Evolutionary conservation across 2,113 vertebrate species (phyloP).

Genomic region (Zeus faber): DNA sequence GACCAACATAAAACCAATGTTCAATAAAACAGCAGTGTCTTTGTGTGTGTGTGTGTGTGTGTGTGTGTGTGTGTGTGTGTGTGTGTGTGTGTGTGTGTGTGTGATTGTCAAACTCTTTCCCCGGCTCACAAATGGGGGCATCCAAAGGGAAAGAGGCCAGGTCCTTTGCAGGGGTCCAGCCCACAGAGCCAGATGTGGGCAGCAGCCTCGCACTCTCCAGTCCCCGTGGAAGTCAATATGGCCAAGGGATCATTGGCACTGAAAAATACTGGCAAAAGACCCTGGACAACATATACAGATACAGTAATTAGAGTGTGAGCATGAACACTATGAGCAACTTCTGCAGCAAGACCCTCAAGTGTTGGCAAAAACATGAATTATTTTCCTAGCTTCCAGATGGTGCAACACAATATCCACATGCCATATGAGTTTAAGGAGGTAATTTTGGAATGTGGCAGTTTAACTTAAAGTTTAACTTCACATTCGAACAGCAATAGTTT

Average conservation of each 20-base stretch:
- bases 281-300: conserved; percentile 14
- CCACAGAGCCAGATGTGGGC: conserved; percentile 14
- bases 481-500: no score
- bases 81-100: conserved; percentile 3
- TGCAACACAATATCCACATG: background rate
- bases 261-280: conserved; percentile 23
- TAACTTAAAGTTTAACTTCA: background rate
- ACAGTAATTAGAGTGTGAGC: conserved; percentile 2
- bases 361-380: background rate
- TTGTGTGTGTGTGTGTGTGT: conserved; percentile 1
- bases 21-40: background rate
- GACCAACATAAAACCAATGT: background rate
- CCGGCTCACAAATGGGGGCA: background rate
- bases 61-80: conserved; percentile 6
- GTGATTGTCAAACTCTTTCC: background rate
- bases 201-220: conserved; percentile 8
- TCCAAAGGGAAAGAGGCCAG: conserved; percentile 20
- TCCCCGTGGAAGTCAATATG: conserved; percentile 2
- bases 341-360: conserved; percentile 3
- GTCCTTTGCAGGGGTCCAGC: conserved; percentile 3
- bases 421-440: background rate
- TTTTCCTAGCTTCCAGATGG: background rate
- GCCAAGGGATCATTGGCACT: conserved; percentile 14
- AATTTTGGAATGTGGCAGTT: background rate
- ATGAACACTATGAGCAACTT: conserved; percentile 4